Conservation (phyloP, 2,797 vertebrate genomes). For the Brachyrhaphis roseni region DNA sequence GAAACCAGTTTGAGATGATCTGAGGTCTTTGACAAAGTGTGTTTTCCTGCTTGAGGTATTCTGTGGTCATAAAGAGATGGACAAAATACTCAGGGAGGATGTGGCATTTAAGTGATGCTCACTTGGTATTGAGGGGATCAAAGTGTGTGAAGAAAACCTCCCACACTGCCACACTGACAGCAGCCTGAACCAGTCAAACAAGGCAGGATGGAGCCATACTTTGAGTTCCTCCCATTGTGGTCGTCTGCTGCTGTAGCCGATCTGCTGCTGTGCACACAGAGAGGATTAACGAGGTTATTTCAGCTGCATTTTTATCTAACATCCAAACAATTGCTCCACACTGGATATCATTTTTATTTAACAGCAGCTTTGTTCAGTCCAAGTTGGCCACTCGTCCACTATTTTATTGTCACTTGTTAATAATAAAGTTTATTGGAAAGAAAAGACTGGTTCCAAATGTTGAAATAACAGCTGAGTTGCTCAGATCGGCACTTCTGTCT, state of each 20-base stretch:
- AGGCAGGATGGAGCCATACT: not conserved
- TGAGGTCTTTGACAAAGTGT: conserved; percentile 5
- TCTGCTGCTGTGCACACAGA: not conserved
- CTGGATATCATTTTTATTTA: not conserved
- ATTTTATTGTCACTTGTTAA: too few relatives aligned
- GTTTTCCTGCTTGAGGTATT: conserved; percentile 46
- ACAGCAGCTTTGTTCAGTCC: too few relatives aligned
- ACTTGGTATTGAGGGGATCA: not conserved
- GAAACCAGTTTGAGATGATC: conserved; percentile 4
- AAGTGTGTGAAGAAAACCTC: not conserved
- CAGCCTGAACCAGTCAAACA: not conserved
- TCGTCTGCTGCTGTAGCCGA: not conserved
- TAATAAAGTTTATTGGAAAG: too few relatives aligned
- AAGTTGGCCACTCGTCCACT: too few relatives aligned
- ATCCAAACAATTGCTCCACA: not conserved
- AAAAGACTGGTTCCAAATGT: too few relatives aligned
- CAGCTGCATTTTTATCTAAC: not conserved
- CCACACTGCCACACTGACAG: not conserved
- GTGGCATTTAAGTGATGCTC: not conserved
- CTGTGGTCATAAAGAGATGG: not conserved
- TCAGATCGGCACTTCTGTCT: too few relatives aligned
- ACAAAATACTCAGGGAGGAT: not conserved
- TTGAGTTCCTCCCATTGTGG: not conserved
- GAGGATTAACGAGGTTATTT: not conserved
- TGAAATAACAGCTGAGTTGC: too few relatives aligned